phyloP scores from a whole-genome alignment of 2,888 invertebrate genomes.

The Napeogenes sylphis region DNA sequence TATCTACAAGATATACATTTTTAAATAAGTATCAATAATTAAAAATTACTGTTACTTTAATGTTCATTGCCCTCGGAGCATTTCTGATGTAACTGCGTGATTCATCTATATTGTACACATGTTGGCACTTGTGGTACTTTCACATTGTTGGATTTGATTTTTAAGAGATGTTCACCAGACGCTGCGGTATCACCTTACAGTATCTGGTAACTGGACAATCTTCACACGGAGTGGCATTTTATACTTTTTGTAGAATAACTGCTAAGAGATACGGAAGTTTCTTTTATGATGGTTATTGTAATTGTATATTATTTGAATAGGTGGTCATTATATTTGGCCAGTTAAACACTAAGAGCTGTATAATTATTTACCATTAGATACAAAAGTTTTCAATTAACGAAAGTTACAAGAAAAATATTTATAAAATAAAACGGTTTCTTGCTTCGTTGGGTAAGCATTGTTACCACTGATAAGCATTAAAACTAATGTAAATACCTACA shows the following conservation, averaged over 20 bases:
- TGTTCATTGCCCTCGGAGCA: conserved; percentile 30
- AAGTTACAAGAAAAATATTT: too few relatives aligned
- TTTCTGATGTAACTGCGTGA: conserved; percentile 36
- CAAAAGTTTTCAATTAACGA: too few relatives aligned
- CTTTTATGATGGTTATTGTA: background rate
- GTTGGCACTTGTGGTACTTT: conserved; percentile 48
- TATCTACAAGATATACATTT: too few relatives aligned
- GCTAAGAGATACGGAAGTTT: background rate
- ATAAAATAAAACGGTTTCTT: too few relatives aligned
- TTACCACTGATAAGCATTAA: too few relatives aligned
- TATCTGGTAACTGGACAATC: conserved; percentile 45
- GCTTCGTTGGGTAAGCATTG: too few relatives aligned
- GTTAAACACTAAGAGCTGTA: too few relatives aligned
- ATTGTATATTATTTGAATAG: background rate
- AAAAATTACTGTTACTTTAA: conserved; percentile 1
- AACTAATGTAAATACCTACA: too few relatives aligned
- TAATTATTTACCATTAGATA: too few relatives aligned
- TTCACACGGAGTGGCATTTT: conserved; percentile 63
- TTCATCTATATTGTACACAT: conserved; percentile 62
- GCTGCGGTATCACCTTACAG: conserved; percentile 62
- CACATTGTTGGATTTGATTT: conserved; percentile 56
- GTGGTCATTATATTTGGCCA: too few relatives aligned
- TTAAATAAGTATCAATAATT: too few relatives aligned
- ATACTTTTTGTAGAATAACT: conserved; percentile 5
- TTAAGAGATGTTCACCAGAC: conserved; percentile 67